Base-by-base conservation (phyloP, 2,113 vertebrate species). In the Irena cyanogastra region DNA sequence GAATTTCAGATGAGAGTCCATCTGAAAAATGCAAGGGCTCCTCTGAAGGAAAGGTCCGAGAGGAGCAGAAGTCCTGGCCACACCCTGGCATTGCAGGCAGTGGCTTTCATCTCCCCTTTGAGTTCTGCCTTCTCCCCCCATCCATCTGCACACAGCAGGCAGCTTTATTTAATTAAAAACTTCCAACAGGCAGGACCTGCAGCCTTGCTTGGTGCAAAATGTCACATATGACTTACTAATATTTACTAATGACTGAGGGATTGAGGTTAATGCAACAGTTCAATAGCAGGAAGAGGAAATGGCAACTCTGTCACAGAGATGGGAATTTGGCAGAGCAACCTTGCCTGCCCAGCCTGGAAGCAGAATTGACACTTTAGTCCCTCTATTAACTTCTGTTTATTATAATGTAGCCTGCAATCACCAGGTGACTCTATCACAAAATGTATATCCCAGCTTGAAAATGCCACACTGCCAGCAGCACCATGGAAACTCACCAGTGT, bases 151-250 rank as follows among this genome's bases (percentile, higher is more conserved):
- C 85, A 54, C 95, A 79, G 60, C 49, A 1, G 90, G 92, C 54
- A 90, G 54, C 16, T 78, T 77, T 13, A 65, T 70, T 71, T 96
- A 96, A 97, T 97, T 95, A 96, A 90, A 93, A 71, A 44, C 90
- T 89, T 93, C 94, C 95, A 80, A 39, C 93, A 83, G 93, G 81
- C 88, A 90, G 74, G 66, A 76, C 87, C 49, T 49, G 75, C 79
- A 89, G 80, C 92, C 63, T 74, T 33, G 12, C 71, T 70, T 53
- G 13, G 66, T 77, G 52, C 77, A 94, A 96, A 96, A 97, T 95
- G 91, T 96, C 96, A 97, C 64, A 18, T 23, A 71, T 1, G 6
- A 77, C 23, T 92, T 80, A n/a, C 68, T 87, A 65, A 89, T 80
- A 53, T 87, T 91, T 76, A 31, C 71, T 95, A 88, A 93, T 45